These are phyloP conservation scores for Gonocerus acuteangulatus DNA, from an alignment of 2,888 invertebrate genomes.

Conservation along the genomic window DNA sequence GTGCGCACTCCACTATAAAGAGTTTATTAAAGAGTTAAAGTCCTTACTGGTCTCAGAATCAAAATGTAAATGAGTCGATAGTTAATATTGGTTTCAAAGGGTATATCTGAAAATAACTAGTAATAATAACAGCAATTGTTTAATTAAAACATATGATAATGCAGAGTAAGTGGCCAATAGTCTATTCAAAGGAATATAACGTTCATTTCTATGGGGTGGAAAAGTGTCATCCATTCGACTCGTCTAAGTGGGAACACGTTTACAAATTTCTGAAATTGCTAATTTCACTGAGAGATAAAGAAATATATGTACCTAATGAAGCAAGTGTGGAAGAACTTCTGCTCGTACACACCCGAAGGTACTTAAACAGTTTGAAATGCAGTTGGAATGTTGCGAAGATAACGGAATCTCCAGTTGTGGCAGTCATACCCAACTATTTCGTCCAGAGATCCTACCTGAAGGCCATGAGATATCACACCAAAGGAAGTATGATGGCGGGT, in stretches of 20 bases:
- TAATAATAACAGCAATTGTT: no score
- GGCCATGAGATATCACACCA: conserved; percentile 78
- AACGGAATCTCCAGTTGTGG: conserved; percentile 66
- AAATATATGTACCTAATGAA: conserved; percentile 61
- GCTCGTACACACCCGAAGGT: conserved; percentile 66
- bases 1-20: no score
- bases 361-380: conserved; percentile 72
- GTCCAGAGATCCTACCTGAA: conserved; percentile 67
- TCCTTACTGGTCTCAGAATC: no score
- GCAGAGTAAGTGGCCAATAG: conserved; percentile 58
- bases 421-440: conserved; percentile 66
- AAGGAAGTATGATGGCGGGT: conserved; percentile 74
- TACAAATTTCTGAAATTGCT: background rate
- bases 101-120: no score
- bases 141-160: no score
- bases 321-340: conserved; percentile 62
- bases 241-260: conserved; percentile 65
- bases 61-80: no score
- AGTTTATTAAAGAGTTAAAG: no score
- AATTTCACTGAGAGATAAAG: conserved; percentile 53
- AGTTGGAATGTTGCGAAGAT: conserved; percentile 71
- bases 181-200: conserved; percentile 72
- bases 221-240: conserved; percentile 79
- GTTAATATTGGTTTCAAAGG: no score
- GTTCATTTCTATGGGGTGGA: conserved; percentile 74